Evolutionary conservation across 2,888 invertebrate genomes (phyloP), one percentile per base, ranked within the genome.

Genomic region (Oscheius sp.): DNA sequence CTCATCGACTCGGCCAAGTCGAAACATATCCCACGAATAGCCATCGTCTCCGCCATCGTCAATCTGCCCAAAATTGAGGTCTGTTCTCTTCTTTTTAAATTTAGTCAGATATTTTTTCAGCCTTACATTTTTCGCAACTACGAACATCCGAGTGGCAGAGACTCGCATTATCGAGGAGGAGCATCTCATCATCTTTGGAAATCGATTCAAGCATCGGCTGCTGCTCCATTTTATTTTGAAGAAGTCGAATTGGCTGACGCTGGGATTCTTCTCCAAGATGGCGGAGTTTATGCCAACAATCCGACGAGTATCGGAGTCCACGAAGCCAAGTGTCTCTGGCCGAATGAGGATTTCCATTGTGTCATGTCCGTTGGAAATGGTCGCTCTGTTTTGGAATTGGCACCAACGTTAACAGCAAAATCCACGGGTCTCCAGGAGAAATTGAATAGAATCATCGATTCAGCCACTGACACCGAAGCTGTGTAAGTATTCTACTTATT

Each of bases 211-310:
- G 95, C 95, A 0, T 94, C 94, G 0, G 94, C 95, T 55, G 95
- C 95, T 56, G 95, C 95, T 5, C 96, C 95, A 1, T 93, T 94
- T 0, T 95, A 95, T 91, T 96, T 95, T 90, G 93, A 93, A 87
- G 95, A 94, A 89, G 93, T 93, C 87, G 91, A 91, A 79, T 90
- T 93, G 23, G 92, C 63, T n/a, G 52, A 66, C 12, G 52, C 52
- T 2, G 76, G 77, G 59, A 69, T 79, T 12, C 63, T 81, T 13
- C 75, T 81, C 12, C 84, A 86, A 76, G 87, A 87, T 66, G 87
- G 87, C 13, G 87, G 87, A n/a, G 86, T 85, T 21, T 69, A 69
- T 23, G 35, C 58, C 43, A 69, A 69, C 43, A 69, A 69, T 29
- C 58, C 69, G 21, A 29, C 45, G 9, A 56, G 68, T 5, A 46